Percentiles rank a stretch among this genome's conserved stretches.
phyloP scores from a whole-genome alignment of 2,888 invertebrate genomes.

The Temnothorax unifasciatus region DNA sequence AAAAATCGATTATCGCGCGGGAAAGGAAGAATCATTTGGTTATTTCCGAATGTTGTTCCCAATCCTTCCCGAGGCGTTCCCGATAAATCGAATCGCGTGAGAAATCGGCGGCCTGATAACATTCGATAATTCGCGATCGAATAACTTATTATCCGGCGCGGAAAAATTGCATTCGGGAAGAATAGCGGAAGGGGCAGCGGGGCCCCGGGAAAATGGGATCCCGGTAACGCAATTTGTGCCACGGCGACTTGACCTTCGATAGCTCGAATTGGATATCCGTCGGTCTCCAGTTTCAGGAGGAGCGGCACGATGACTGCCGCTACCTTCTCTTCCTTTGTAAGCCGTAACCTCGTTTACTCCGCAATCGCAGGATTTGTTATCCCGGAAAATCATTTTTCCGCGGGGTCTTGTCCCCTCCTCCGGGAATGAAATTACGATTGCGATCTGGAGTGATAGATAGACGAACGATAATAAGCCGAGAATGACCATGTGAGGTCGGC shows the following conservation, averaged over 20 bases:
- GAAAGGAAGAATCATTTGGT: slow-evolving; percentile 17
- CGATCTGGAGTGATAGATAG: slow-evolving; percentile 52
- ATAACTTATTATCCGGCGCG: slow-evolving; percentile 69
- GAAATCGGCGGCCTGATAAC: slow-evolving; percentile 49
- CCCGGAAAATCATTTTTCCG: slow-evolving; percentile 57
- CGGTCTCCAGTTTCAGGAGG: slow-evolving; percentile 70
- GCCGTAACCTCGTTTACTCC: slow-evolving; percentile 56
- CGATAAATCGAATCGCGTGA: slow-evolving; percentile 46
- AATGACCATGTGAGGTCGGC: slow-evolving; percentile 27
- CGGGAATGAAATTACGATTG: slow-evolving; percentile 47
- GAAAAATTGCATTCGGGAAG: slow-evolving; percentile 68
- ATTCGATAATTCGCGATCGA: slow-evolving; percentile 56
- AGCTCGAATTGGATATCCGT: slow-evolving; percentile 77
- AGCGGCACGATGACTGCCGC: slow-evolving; percentile 40
- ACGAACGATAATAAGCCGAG: slow-evolving; percentile 49
- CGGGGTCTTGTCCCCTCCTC: neutral
- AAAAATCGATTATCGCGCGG: slow-evolving; percentile 11
- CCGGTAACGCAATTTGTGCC: slow-evolving; percentile 76
- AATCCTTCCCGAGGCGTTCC: neutral
- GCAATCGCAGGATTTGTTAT: slow-evolving; percentile 57
- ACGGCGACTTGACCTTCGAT: slow-evolving; percentile 77
- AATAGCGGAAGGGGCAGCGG: slow-evolving; percentile 62
- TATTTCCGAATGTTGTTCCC: slow-evolving; percentile 41
- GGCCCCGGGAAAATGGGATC: slow-evolving; percentile 43
- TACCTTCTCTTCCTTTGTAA: slow-evolving; percentile 65